These are phyloP conservation scores for Petrophora chlorosata DNA, from an alignment of 2,888 invertebrate genomes.

Conservation along the genomic window DNA sequence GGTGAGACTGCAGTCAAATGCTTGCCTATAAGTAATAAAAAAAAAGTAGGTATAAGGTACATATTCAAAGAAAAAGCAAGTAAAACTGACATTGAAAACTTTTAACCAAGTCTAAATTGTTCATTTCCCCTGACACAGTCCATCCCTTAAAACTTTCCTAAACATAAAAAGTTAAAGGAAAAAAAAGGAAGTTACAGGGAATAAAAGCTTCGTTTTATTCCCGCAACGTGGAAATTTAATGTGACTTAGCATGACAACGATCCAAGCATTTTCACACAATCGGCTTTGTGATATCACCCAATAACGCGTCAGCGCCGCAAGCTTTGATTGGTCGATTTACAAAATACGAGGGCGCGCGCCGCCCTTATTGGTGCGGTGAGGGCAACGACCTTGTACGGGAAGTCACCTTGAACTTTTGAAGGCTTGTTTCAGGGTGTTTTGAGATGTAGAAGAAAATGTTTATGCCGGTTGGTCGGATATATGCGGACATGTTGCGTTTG, in stretches of 20 bases:
- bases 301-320: conserved; percentile 35
- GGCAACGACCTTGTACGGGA: conserved; percentile 46
- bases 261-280: conserved; percentile 29
- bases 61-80: too few species aligned
- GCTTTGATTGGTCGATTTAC: conserved; percentile 46
- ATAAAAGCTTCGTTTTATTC: background rate
- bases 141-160: too few species aligned
- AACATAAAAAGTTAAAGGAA: background rate
- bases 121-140: too few species aligned
- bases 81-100: too few species aligned
- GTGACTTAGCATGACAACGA: conserved; percentile 34
- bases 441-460: background rate
- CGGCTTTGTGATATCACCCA: conserved; percentile 41
- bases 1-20: too few species aligned
- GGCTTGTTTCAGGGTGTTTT: conserved; percentile 10
- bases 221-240: conserved; percentile 32
- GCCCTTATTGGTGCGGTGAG: conserved; percentile 48
- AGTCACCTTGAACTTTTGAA: conserved; percentile 53
- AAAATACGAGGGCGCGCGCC: conserved; percentile 33
- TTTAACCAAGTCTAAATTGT: too few species aligned
- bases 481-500: too few species aligned
- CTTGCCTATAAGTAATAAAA: too few species aligned
- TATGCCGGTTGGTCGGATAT: conserved; percentile 7
- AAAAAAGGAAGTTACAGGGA: background rate
- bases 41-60: too few species aligned